Evolutionary conservation across 1,140 invertebrate genomes (phyloP), one percentile per base, ranked within the genome.

Genomic region (Temnothorax curvispinosus): DNA sequence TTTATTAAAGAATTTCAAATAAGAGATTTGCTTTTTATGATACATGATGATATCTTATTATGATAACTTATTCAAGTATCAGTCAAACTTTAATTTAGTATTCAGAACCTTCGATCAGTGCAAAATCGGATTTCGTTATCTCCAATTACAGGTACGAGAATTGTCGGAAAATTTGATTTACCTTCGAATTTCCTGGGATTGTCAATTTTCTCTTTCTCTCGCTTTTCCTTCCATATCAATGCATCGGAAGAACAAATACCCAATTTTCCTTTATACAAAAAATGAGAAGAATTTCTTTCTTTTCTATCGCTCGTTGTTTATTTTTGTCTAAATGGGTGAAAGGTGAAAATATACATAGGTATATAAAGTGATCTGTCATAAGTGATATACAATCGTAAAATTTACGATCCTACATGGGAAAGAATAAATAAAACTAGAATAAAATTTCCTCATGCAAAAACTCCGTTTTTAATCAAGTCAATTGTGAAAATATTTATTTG

Each of bases 131-230:
- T 65, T 65, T 65, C 18, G 35, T 50, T 18, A 52, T 52, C 8
- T 52, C 52, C 47, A 52, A 71, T 71, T 71, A 71, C 52, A 32
- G 8, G 7, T 52, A 52, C 69, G 69, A 71, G 47, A 50, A 69
- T 69, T 18, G 18, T n/a, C 47, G 69, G 27, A 71, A 71, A 52
- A 52, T 52, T 52, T 71, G 32, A 52, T 71, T 52, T 52, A 50
- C 15, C 69, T 52, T 71, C 18, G 47, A 71, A 50, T 50, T 71
- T 71, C 11, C 47, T 50, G 27, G 67, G 11, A 52, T 71, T 71
- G 27, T 71, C 69, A 71, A 71, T 18, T 52, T 1, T 65, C 8
- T 74, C 52, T 18, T 8, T 35, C 9, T 56, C 9, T 38, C 21
- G 18, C 5, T 11, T 4, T 62, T 11, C 2, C 2, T 50, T 32